Evolutionary conservation across 2,888 invertebrate genomes (phyloP).

Genomic region (Scrobipalpa costella): DNA sequence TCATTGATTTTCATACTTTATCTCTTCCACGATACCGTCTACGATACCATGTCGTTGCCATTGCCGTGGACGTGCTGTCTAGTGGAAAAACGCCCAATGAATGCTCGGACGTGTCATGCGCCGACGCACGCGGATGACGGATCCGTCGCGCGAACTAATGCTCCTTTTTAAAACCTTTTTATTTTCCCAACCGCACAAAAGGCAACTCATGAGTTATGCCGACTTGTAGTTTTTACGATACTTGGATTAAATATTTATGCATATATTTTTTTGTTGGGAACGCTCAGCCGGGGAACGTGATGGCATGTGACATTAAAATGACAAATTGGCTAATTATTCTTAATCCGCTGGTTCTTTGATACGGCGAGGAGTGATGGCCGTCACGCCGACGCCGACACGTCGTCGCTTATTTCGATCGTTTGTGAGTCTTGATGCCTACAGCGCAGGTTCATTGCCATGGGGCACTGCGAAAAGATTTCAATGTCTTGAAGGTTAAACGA

Average conservation of each 20-base stretch:
- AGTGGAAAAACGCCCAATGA: no score
- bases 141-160: conserved; percentile 75
- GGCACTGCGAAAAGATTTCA: conserved; percentile 3
- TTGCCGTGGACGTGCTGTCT: no score
- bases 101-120: conserved; percentile 63
- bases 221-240: conserved; percentile 78
- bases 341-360: conserved; percentile 74
- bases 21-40: no score
- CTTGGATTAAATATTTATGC: conserved; percentile 73
- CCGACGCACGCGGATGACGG: conserved; percentile 72
- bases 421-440: conserved; percentile 41
- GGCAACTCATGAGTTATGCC: conserved; percentile 74
- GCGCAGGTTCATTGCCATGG: conserved; percentile 51
- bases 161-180: conserved; percentile 69
- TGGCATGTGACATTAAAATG: conserved; percentile 81
- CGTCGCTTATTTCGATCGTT: conserved; percentile 48
- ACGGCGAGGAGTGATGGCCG: conserved; percentile 58
- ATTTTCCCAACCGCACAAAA: conserved; percentile 73
- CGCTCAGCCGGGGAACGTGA: conserved; percentile 63
- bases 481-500: neutral
- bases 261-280: conserved; percentile 48
- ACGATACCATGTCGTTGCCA: no score
- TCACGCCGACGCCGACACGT: conserved; percentile 52
- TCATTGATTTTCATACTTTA: no score
- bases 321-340: conserved; percentile 80